phyloP scores from a whole-genome alignment of 2,888 invertebrate genomes.

The Pollenia griseotomentosa region DNA sequence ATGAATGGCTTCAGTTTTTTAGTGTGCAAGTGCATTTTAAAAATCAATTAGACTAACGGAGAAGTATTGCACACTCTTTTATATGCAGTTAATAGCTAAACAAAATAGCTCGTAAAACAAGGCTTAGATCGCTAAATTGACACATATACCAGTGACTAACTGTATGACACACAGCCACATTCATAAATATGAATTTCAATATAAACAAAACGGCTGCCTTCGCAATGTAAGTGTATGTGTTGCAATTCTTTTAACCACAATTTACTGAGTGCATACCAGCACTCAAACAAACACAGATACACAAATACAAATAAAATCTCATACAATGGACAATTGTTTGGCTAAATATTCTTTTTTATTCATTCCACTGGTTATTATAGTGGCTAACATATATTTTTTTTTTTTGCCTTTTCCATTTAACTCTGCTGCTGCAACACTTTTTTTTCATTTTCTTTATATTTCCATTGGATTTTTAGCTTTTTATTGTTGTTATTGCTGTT shows the following conservation, averaged over 20 bases:
- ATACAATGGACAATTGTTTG: slow-evolving; percentile 58
- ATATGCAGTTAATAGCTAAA: not conserved
- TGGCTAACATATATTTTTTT: slow-evolving; percentile 55
- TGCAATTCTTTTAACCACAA: slow-evolving; percentile 59
- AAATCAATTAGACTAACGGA: not conserved
- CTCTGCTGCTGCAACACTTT: slow-evolving; percentile 16
- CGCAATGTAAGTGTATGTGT: slow-evolving; percentile 27
- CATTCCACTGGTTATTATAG: slow-evolving; percentile 56
- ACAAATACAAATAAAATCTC: slow-evolving; percentile 45
- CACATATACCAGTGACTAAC: not conserved
- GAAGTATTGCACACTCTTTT: not conserved
- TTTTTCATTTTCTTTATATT: not conserved
- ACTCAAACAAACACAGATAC: slow-evolving; percentile 32
- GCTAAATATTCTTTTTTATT: slow-evolving; percentile 22
- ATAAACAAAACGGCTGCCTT: slow-evolving; percentile 28
- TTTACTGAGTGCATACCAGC: slow-evolving; percentile 62
- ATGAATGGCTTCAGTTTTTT: not conserved
- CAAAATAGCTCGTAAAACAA: slow-evolving; percentile 10
- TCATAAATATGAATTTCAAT: slow-evolving; percentile 45
- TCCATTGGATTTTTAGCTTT: not conserved
- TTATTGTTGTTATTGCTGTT: not conserved
- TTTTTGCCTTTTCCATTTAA: slow-evolving; percentile 1
- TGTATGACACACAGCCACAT: slow-evolving; percentile 7
- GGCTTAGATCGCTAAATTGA: slow-evolving; percentile 29
- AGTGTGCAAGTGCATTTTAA: not conserved